These are phyloP conservation scores for Gallirallus australis DNA, from an alignment of 2,797 vertebrate genomes.

Conservation along the genomic window DNA sequence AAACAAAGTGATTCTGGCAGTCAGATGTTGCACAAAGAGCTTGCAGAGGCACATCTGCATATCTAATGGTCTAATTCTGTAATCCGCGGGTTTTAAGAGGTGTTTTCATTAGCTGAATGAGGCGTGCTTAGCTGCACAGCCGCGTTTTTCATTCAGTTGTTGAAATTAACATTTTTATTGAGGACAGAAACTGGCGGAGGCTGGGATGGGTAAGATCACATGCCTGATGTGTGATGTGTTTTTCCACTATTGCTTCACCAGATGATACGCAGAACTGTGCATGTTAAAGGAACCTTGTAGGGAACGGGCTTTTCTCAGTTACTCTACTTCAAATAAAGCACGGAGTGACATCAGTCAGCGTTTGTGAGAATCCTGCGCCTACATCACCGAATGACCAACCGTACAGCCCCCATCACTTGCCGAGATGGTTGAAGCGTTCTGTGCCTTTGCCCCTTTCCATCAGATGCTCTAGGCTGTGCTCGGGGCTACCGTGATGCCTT, in stretches of 20 bases:
- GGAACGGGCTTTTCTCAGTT: background rate
- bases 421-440: background rate
- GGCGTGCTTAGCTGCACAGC: background rate
- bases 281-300: background rate
- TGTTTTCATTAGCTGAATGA: background rate
- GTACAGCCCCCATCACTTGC: background rate
- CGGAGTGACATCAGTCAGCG: background rate
- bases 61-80: background rate
- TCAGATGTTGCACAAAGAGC: background rate
- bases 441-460: background rate
- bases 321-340: background rate
- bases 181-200: background rate
- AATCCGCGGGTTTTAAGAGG: background rate
- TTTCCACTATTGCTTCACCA: background rate
- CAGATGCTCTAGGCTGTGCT: rapidly evolving
- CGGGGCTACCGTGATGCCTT: background rate
- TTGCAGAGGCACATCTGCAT: background rate
- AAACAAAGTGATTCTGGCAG: background rate
- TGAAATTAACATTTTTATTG: background rate
- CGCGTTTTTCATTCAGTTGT: background rate
- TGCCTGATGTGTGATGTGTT: background rate
- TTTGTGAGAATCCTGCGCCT: background rate
- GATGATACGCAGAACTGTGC: background rate
- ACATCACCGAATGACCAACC: background rate
- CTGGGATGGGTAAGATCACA: background rate